Evolutionary conservation across 2,888 invertebrate species (phyloP), one percentile per base, ranked within the genome.

Genomic region (Schrankia costaestrigalis): DNA sequence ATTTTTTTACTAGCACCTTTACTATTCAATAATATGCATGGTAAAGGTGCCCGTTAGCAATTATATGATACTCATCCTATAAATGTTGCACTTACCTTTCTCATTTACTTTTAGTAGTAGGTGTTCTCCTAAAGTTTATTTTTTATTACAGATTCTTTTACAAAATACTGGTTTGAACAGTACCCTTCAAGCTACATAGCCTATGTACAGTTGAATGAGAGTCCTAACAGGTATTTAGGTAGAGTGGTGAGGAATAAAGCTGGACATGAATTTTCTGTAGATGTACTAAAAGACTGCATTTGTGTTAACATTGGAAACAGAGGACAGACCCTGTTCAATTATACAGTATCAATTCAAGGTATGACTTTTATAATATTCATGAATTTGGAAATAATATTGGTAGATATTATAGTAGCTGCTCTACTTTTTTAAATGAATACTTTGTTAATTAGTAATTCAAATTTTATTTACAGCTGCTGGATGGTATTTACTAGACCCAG

Each of bases 221-320:
- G 55, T 10, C 62, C 62, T 3, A 57, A 72, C 8, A 71, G 68
- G 35, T 74, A 73, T 31, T 56, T 78, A 3, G 86, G 84, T 3
- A 66, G 86, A 42, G 39, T 78, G 1, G 39, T 84, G 8, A 72
- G 41, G 34, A 64, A 79, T 44, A 41, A 36, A 7, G 37, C 48
- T 11, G 62, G 56, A n/a, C 52, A 66, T 13, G 56, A 56, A n/a
- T 40, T 63, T 10, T 27, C 66, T n/a, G 33, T 71, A n/a, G 77
- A 79, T 7, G 32, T 38, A 2, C 48, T 90, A 3, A 74, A 83
- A 12, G 85, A 91, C 13, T 91, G 90, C 41, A 71, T 88, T 11
- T 90, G 93, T 48, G 68, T 95, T 27, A 93, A 92, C 65, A 73
- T 95, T 35, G 95, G 95, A 0, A 63, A 78, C 1, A 90, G 91